Evolutionary conservation across 1,140 invertebrate genomes (phyloP).

Genomic region (Euglossa dilemma): DNA sequence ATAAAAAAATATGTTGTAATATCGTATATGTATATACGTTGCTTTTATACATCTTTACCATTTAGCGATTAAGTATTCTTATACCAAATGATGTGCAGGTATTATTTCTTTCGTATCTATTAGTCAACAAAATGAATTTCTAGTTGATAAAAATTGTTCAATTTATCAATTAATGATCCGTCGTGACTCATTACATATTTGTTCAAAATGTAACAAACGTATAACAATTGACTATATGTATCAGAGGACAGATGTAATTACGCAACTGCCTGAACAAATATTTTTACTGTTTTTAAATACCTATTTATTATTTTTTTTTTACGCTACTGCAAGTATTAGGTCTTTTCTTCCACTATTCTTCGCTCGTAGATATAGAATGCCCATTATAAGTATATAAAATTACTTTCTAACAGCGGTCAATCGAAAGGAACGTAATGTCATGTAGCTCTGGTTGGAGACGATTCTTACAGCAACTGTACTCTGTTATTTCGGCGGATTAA

Average conservation of each 20-base stretch:
- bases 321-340: neutral
- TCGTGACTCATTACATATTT: neutral
- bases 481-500: slow-evolving; percentile 86
- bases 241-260: neutral
- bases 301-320: neutral
- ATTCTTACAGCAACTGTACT: neutral
- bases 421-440: slow-evolving; percentile 32
- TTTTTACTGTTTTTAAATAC: neutral
- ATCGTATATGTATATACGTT: neutral
- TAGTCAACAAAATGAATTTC: neutral
- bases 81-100: slow-evolving; percentile 13
- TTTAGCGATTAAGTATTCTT: slow-evolving; percentile 21
- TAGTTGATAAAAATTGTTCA: neutral
- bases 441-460: slow-evolving; percentile 4
- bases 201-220: slow-evolving; percentile 11
- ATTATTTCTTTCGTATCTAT: slow-evolving; percentile 1
- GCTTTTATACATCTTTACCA: slow-evolving; percentile 31
- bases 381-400: slow-evolving; percentile 40
- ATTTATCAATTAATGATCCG: neutral
- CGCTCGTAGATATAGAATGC: neutral
- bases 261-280: no score
- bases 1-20: slow-evolving; percentile 3
- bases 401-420: slow-evolving; percentile 39
- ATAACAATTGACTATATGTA: slow-evolving; percentile 8
- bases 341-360: neutral